Evolutionary conservation across 2,797 vertebrate genomes (phyloP).

Genomic region (Simalia tracyae): DNA sequence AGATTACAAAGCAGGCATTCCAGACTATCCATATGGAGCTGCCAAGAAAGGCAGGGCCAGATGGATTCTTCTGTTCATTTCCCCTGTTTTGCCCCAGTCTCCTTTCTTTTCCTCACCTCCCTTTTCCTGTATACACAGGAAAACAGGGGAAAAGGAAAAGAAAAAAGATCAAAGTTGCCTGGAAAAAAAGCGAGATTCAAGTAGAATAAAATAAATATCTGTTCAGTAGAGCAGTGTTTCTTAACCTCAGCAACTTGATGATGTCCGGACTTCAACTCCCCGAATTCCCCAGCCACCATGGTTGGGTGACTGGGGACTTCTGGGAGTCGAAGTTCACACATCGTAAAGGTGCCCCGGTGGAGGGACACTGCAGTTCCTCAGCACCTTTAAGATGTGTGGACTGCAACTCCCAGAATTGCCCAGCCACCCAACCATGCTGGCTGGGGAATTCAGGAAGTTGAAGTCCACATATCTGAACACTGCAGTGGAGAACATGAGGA

Average conservation of each 20-base stretch:
- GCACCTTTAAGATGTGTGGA: neutral
- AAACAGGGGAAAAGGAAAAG: neutral
- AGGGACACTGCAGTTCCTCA: neutral
- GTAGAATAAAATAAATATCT: neutral
- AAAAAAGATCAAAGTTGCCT: neutral
- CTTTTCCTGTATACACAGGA: neutral
- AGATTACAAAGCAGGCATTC: neutral
- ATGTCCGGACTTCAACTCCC: neutral
- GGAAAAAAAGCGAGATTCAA: neutral
- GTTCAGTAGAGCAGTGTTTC: neutral
- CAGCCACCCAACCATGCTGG: neutral
- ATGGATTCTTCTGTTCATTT: slow-evolving; percentile 3
- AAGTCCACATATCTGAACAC: neutral
- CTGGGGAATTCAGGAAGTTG: neutral
- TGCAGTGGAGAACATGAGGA: neutral
- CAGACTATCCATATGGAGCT: slow-evolving; percentile 3
- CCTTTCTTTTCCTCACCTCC: neutral
- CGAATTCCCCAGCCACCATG: neutral
- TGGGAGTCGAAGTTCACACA: neutral
- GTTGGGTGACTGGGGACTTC: neutral
- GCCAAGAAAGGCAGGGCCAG: slow-evolving; percentile 4
- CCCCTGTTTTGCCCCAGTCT: neutral
- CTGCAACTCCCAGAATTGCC: neutral
- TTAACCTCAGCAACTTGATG: neutral
- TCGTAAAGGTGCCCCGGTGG: neutral